Evolutionary conservation across 2,888 invertebrate genomes (phyloP), one percentile per base, ranked within the genome.

Genomic region (Chymomyza procnemis): DNA sequence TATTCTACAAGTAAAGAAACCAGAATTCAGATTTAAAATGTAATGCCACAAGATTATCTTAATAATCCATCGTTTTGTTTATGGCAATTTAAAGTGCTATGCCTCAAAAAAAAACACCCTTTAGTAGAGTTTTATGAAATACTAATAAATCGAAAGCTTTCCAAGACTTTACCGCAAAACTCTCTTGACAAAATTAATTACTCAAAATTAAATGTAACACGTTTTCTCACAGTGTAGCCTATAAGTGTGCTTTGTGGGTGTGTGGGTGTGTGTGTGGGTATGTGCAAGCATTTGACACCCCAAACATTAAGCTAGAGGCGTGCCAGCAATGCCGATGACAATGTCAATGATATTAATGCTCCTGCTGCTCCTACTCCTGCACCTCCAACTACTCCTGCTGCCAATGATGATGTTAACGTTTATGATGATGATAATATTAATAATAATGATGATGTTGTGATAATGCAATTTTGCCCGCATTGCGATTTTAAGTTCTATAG

Each of bases 381-480:
- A n/a, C n/a, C 26, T 26, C 4, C 26, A 9, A 9, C 34, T 34
- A 2, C 12, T 41, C 12, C 6, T 41, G 26, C 6, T 41, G 34
- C 12, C 6, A 2, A 0, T 41, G 34, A 41, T 12, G 12, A 41
- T 41, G 34, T 12, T 41, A 5, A 12, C 12, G 12, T 41, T 41
- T 5, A 41, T 41, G 34, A 3, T 41, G 4, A 9, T 14, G 34
- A 41, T 54, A 55, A 47, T 55, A 48, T 54, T 55, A 56, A 66
- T 56, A 63, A 63, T 74, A 57, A 61, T 50, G 54, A 66, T 78
- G 69, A 67, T 68, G 62, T 57, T 67, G 68, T 67, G 68, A 67
- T 75, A 72, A 79, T 79, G 77, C 59, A 60, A 69, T 66, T 61
- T 67, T 55, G 50, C 34, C 34, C 34, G 34, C 41, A 57, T 59